phyloP scores from a whole-genome alignment of 1,140 invertebrate species.

The Physella acuta region DNA sequence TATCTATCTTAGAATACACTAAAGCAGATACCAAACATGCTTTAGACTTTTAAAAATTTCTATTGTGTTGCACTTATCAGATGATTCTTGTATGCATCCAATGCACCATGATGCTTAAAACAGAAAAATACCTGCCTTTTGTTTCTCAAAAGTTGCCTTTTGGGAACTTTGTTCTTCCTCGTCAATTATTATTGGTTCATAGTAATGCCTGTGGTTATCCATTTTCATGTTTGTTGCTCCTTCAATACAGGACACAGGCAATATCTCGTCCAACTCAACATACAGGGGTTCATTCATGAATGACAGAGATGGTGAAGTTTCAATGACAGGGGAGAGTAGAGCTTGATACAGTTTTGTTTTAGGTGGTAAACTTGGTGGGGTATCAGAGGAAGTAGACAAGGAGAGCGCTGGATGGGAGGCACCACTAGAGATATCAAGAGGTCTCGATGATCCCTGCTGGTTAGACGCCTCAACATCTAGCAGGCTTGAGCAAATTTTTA shows the following conservation, averaged over 20 bases:
- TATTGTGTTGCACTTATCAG: too few relatives aligned
- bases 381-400: background rate
- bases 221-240: background rate
- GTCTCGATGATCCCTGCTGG: background rate
- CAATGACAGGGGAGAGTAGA: constrained; percentile 47
- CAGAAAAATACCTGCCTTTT: constrained; percentile 24
- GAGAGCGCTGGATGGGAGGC: background rate
- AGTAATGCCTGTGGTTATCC: background rate
- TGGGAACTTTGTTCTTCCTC: background rate
- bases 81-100: background rate
- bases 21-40: too few relatives aligned
- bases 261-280: constrained; percentile 34
- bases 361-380: constrained; percentile 50
- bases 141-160: background rate
- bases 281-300: constrained; percentile 28
- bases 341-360: constrained; percentile 45
- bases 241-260: background rate
- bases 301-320: constrained; percentile 29
- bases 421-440: background rate
- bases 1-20: too few relatives aligned
- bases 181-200: background rate
- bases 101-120: constrained; percentile 24
- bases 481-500: background rate
- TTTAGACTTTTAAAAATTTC: too few relatives aligned
- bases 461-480: background rate